Evolutionary conservation across 2,888 invertebrate species (phyloP).

Genomic region (Drosophila gaucha): DNA sequence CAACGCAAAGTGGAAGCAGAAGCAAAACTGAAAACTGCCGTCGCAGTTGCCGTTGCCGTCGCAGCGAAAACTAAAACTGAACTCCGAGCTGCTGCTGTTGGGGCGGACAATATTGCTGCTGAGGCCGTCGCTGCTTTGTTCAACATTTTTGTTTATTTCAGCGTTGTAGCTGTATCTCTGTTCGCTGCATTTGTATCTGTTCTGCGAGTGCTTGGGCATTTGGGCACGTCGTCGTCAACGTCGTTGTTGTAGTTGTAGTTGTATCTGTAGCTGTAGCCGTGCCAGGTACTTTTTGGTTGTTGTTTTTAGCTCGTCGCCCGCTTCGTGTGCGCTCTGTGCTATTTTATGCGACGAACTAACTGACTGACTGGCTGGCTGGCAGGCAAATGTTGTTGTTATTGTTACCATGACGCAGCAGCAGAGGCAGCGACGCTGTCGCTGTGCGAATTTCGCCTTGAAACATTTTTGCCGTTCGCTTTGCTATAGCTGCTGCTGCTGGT

Average conservation of each 20-base stretch:
- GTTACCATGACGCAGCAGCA: constrained; percentile 54
- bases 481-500: constrained; percentile 6
- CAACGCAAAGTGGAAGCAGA: constrained; percentile 67
- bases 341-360: constrained; percentile 73
- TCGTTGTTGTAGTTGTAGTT: constrained; percentile 34
- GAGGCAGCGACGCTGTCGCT: constrained; percentile 44
- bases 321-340: constrained; percentile 75
- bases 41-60: constrained; percentile 58
- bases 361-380: constrained; percentile 55
- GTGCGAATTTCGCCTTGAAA: constrained; percentile 83
- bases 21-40: constrained; percentile 65
- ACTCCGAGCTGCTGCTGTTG: constrained; percentile 62
- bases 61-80: constrained; percentile 74
- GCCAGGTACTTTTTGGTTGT: constrained; percentile 79
- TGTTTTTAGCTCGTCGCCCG: constrained; percentile 64
- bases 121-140: constrained; percentile 65
- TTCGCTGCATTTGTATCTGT: constrained; percentile 49
- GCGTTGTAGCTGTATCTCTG: constrained; percentile 56
- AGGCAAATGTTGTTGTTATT: constrained; percentile 59
- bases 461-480: constrained; percentile 75
- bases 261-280: constrained; percentile 51
- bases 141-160: constrained; percentile 81
- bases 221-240: constrained; percentile 60
- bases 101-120: constrained; percentile 51
- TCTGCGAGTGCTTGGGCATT: constrained; percentile 61